Percentiles rank a stretch among this genome's conserved stretches.
phyloP scores from a whole-genome alignment of 2,888 invertebrate genomes.

The Caenorhabditis sp. region DNA sequence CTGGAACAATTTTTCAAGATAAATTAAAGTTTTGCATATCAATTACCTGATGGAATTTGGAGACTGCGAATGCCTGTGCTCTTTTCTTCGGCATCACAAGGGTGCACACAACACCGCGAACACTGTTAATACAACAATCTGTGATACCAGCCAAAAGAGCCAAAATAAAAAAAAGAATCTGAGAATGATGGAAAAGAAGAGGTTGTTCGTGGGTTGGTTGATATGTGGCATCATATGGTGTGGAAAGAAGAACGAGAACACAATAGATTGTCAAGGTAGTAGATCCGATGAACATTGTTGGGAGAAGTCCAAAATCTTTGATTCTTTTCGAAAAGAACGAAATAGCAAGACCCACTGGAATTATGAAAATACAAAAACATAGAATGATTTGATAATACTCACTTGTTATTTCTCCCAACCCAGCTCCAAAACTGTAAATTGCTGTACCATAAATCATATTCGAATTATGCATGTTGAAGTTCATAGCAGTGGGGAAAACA shows the following conservation, averaged over 20 bases:
- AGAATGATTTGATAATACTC: too few relatives aligned
- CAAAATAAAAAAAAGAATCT: slow-evolving; percentile 35
- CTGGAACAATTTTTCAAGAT: too few relatives aligned
- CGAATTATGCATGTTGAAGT: slow-evolving; percentile 43
- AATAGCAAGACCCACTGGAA: slow-evolving; percentile 52
- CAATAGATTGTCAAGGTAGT: slow-evolving; percentile 23
- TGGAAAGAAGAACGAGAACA: slow-evolving; percentile 32
- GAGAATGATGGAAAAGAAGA: slow-evolving; percentile 42
- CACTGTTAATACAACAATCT: slow-evolving; percentile 49
- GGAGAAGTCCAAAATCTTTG: slow-evolving; percentile 52
- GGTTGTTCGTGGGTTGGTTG: slow-evolving; percentile 42
- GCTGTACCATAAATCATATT: slow-evolving; percentile 39
- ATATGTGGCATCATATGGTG: slow-evolving; percentile 42
- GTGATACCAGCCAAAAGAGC: slow-evolving; percentile 48
- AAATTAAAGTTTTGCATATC: too few relatives aligned
- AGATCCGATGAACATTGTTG: slow-evolving; percentile 50
- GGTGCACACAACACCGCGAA: slow-evolving; percentile 47
- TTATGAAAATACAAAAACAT: too few relatives aligned
- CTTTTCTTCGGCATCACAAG: slow-evolving; percentile 44
- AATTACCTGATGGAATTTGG: slow-evolving; percentile 47
- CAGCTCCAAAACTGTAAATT: slow-evolving; percentile 41
- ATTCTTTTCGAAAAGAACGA: slow-evolving; percentile 38
- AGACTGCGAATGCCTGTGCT: slow-evolving; percentile 54
- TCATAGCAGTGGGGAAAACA: slow-evolving; percentile 51
- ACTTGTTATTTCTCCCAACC: slow-evolving; percentile 51